Conservation (phyloP, 2,888 invertebrate genomes). For the Pachydiplax longipennis region DNA sequence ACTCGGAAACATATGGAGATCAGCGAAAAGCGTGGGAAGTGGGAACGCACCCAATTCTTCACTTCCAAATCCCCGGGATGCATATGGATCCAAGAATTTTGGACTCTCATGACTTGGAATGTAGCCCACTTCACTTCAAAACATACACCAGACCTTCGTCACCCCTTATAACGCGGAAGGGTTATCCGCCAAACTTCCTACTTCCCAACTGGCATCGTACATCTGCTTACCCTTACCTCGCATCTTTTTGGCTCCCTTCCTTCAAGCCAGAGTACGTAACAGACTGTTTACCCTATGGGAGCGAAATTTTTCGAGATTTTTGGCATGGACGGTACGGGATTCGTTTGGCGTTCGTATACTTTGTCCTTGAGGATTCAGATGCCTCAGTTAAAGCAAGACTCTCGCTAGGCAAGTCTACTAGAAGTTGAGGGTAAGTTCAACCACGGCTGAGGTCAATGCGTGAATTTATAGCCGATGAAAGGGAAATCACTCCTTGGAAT, state of each 20-base stretch:
- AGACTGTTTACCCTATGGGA: no score
- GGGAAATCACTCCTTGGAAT: no score
- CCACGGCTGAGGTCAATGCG: no score
- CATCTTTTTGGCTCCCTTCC: neutral
- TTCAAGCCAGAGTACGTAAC: no score
- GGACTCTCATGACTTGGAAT: neutral
- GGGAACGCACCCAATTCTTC: neutral
- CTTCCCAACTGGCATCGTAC: neutral
- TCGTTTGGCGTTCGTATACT: no score
- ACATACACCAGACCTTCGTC: neutral
- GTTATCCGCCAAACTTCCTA: neutral
- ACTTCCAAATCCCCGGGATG: neutral
- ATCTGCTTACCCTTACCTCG: neutral
- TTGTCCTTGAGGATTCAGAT: no score
- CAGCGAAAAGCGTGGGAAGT: neutral
- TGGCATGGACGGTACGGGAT: no score
- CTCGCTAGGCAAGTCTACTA: no score
- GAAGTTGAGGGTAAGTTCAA: no score
- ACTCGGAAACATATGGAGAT: neutral
- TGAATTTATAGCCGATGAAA: no score
- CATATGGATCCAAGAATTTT: neutral
- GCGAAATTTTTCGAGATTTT: no score
- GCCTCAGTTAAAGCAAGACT: no score
- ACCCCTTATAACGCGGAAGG: neutral
- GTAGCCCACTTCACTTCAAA: neutral